These are phyloP conservation scores for Cheilosia variabilis DNA, from an alignment of 2,888 invertebrate species.

Conservation along the genomic window DNA sequence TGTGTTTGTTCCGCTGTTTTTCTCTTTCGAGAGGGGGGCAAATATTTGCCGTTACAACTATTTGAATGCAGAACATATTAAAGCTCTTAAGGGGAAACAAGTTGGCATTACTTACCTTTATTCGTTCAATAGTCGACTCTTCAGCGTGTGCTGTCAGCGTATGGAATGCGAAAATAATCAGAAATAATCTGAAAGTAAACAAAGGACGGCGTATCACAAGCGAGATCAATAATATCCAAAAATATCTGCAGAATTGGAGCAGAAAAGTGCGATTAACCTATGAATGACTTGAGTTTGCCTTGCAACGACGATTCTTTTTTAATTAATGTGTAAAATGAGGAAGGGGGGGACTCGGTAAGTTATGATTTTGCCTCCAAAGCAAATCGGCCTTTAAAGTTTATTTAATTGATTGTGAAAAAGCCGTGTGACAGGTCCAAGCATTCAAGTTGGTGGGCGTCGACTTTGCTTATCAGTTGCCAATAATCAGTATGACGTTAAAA, in stretches of 20 bases:
- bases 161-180: constrained; percentile 76
- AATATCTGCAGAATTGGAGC: not conserved
- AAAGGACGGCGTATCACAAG: not conserved
- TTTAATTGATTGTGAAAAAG: too few relatives aligned
- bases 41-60: constrained; percentile 17
- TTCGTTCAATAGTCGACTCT: constrained; percentile 80
- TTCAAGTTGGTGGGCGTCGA: too few relatives aligned
- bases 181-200: constrained; percentile 77
- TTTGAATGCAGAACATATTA: constrained; percentile 4
- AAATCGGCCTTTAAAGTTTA: too few relatives aligned
- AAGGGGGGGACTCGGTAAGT: too few relatives aligned
- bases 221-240: not conserved
- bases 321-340: too few relatives aligned
- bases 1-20: constrained; percentile 32
- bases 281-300: too few relatives aligned
- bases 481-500: too few relatives aligned
- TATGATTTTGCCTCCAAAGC: too few relatives aligned
- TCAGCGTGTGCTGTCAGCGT: constrained; percentile 78
- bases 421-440: too few relatives aligned
- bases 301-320: too few relatives aligned
- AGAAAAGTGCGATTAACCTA: too few relatives aligned
- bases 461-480: too few relatives aligned
- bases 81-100: constrained; percentile 23
- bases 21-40: constrained; percentile 1
- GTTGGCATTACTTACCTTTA: constrained; percentile 78